Base-by-base conservation (phyloP, 2,797 vertebrate genomes). In the Poecilia wingei region DNA sequence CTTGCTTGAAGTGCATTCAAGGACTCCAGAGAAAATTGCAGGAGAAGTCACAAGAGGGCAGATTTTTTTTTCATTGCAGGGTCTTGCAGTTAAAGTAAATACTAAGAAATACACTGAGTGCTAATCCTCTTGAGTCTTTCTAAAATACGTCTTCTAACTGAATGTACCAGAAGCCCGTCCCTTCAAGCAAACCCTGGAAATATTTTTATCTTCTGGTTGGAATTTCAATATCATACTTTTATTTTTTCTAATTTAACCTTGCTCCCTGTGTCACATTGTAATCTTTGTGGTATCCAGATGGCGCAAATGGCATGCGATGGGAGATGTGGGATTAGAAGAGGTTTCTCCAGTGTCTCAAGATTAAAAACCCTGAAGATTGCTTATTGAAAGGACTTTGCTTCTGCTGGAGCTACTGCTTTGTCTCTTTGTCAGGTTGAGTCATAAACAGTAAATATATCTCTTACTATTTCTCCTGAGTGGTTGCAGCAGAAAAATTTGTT, bases 361-460 rank as follows among this genome's bases (percentile, higher is more conserved):
- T 88, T 82, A 83, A 59, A 87, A 76, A 86, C 53, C 53, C 13
- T 76, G 43, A 76, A 79, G 72, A 83, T 76, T 80, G 74, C 64
- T 78, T 76, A 70, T 39, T 82, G 70, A 55, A 57, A 57, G 31
- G 28, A 31, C 33, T 74, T 73, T 31, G 36, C 69, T 87, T 72
- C 51, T 25, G 72, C 49, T 43, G 75, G 69, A 51, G 41, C 61
- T 77, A 72, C 59, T 76, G 39, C 43, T 79, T 20, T 51, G n/a
- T 68, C 45, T 51, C 59, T 64, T 45, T 47, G 53, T 45, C 45
- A 75, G 33, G 66, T 39, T 80, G 47, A 66, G 53, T 57, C n/a
- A 69, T 64, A 36, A 72, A 31, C 33, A 55, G 39, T 78, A 51
- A 68, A 68, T 3, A 41, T 68, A 6, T 41, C 36, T 25, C 9